phyloP scores from a whole-genome alignment of 1,140 invertebrate genomes.

The Halesus radiatus region DNA sequence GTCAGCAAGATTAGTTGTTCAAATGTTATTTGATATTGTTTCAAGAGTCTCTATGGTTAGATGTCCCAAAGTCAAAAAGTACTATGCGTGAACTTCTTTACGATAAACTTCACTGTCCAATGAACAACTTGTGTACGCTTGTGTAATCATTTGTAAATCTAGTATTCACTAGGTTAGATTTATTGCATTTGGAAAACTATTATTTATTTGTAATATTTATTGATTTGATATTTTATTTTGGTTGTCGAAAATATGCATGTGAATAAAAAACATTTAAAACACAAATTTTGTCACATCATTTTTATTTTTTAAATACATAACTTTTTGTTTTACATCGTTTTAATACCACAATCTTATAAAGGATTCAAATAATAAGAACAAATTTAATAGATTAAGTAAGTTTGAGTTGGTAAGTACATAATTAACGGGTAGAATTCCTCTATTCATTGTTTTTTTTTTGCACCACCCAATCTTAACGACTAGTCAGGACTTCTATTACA shows the following conservation, averaged over 20 bases:
- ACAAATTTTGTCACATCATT: neutral
- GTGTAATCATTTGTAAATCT: neutral
- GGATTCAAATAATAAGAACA: too few relatives aligned
- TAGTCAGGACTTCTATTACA: too few relatives aligned
- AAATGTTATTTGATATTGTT: neutral
- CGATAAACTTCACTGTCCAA: neutral
- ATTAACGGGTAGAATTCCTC: too few relatives aligned
- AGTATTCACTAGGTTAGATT: neutral
- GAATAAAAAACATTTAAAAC: slow-evolving; percentile 25
- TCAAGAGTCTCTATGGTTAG: neutral
- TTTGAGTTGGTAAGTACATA: too few relatives aligned
- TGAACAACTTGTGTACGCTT: slow-evolving; percentile 5
- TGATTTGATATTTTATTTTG: neutral
- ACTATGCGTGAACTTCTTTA: neutral
- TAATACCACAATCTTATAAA: too few relatives aligned
- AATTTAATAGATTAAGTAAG: too few relatives aligned
- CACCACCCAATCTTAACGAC: too few relatives aligned
- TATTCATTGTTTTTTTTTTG: too few relatives aligned
- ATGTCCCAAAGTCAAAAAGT: neutral
- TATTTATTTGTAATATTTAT: slow-evolving; percentile 28
- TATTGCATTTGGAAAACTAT: slow-evolving; percentile 1
- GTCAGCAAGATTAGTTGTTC: neutral
- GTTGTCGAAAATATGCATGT: neutral
- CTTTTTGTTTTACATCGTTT: neutral
- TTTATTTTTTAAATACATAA: neutral